Conservation (phyloP, 2,113 vertebrate species). For the Oxygymnocypris stewartii region DNA sequence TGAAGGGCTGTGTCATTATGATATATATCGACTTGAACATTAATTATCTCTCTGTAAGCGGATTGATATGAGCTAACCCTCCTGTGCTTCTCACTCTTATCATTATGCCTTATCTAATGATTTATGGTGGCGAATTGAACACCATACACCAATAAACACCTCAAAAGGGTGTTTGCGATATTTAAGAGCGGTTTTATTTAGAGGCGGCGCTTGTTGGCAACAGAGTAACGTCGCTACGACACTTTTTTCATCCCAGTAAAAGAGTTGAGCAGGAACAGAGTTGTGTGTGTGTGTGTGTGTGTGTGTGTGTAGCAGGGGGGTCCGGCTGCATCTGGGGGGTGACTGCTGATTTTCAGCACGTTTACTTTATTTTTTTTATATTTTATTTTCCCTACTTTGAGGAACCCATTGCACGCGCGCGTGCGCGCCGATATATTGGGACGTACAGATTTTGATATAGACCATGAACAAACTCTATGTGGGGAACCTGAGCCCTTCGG, state of each 20-base stretch:
- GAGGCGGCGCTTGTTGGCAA: constrained; percentile 80
- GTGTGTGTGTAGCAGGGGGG: constrained; percentile 74
- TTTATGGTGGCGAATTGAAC: constrained; percentile 53
- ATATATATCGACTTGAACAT: background rate
- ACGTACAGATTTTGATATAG: constrained; percentile 71
- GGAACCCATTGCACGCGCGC: constrained; percentile 59
- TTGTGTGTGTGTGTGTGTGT: constrained; percentile 3
- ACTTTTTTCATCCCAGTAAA: constrained; percentile 77
- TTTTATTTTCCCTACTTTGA: constrained; percentile 62
- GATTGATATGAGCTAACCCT: constrained; percentile 53
- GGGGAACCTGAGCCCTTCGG: constrained; percentile 92
- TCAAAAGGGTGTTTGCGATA: constrained; percentile 70
- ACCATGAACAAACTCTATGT: constrained; percentile 97
- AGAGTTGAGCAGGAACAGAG: constrained; percentile 78
- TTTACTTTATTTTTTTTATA: constrained; percentile 46
- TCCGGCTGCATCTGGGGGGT: constrained; percentile 72
- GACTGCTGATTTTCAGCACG: constrained; percentile 64
- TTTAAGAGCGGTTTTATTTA: constrained; percentile 78
- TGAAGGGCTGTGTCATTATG: background rate
- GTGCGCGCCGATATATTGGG: constrained; percentile 61
- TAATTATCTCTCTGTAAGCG: background rate
- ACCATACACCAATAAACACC: constrained; percentile 62
- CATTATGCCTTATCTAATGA: constrained; percentile 59
- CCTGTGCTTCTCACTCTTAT: constrained; percentile 37
- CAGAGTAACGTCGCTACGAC: constrained; percentile 78